Conservation (phyloP, 2,797 vertebrate species). For the Artibeus lituratus region DNA sequence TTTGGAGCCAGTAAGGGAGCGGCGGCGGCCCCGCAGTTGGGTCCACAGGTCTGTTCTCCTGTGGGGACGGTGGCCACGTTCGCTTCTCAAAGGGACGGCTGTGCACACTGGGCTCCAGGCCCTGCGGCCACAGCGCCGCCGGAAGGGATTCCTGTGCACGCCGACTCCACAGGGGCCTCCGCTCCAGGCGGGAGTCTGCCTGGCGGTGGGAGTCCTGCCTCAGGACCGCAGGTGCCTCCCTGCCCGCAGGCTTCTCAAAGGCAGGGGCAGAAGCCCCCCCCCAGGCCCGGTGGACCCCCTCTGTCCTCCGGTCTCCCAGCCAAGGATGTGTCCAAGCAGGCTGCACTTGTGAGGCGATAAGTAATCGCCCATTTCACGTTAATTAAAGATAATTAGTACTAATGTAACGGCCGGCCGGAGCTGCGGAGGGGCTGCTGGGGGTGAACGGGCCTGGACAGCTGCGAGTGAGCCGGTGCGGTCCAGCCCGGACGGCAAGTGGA, state of each 20-base stretch:
- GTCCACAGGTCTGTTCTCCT: accelerated
- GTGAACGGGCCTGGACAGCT: accelerated
- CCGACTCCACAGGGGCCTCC: accelerated
- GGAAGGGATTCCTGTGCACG: accelerated
- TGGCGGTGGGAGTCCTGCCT: accelerated
- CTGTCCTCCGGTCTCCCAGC: not conserved
- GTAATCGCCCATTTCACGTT: not conserved
- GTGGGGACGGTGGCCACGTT: accelerated
- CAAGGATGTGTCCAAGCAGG: accelerated
- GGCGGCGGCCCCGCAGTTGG: accelerated
- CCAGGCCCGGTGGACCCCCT: accelerated
- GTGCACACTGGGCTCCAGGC: accelerated
- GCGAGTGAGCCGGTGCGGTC: accelerated
- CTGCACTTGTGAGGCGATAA: accelerated
- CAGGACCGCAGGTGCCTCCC: not conserved
- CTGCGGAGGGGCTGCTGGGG: accelerated
- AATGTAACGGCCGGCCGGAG: accelerated
- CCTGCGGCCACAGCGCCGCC: not conserved
- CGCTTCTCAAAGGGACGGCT: accelerated
- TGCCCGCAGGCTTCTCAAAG: accelerated
- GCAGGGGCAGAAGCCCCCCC: accelerated
- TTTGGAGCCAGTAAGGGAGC: not conserved
- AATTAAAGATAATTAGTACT: not conserved
- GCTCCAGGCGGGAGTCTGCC: accelerated
- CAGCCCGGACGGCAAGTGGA: accelerated